phyloP scores from a whole-genome alignment of 2,888 invertebrate species.

The Blastobasis lacticolella region DNA sequence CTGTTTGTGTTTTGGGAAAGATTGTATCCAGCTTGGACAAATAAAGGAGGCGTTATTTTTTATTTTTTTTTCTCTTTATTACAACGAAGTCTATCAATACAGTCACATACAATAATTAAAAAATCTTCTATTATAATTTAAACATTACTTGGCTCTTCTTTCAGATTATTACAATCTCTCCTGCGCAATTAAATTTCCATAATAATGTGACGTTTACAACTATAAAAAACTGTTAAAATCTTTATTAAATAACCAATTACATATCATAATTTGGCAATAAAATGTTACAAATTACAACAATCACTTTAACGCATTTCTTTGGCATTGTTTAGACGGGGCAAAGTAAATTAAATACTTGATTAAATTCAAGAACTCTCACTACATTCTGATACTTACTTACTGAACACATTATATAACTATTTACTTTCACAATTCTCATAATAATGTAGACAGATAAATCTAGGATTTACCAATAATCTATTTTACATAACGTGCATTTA shows the following conservation, averaged over 20 bases:
- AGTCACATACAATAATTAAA: constrained; percentile 46
- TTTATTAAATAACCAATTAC: too few species aligned
- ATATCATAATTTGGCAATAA: too few species aligned
- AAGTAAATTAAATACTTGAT: background rate
- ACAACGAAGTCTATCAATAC: constrained; percentile 67
- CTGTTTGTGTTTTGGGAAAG: background rate
- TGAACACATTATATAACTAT: constrained; percentile 59
- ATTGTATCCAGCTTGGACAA: background rate
- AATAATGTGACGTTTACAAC: too few species aligned
- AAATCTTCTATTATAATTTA: constrained; percentile 25
- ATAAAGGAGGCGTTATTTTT: background rate
- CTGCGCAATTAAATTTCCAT: too few species aligned
- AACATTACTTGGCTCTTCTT: constrained; percentile 8
- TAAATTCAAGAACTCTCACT: constrained; percentile 3
- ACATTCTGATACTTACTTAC: constrained; percentile 27
- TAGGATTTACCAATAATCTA: constrained; percentile 35
- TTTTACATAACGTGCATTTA: constrained; percentile 40
- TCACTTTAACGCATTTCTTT: too few species aligned
- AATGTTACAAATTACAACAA: too few species aligned
- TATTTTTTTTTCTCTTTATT: constrained; percentile 44
- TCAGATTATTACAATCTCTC: constrained; percentile 6
- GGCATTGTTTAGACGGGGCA: constrained; percentile 7
- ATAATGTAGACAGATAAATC: constrained; percentile 34
- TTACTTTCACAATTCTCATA: constrained; percentile 17
- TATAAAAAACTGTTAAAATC: too few species aligned